Base-by-base conservation (phyloP, 2,797 vertebrate species). In the Erpetoichthys calabaricus region DNA sequence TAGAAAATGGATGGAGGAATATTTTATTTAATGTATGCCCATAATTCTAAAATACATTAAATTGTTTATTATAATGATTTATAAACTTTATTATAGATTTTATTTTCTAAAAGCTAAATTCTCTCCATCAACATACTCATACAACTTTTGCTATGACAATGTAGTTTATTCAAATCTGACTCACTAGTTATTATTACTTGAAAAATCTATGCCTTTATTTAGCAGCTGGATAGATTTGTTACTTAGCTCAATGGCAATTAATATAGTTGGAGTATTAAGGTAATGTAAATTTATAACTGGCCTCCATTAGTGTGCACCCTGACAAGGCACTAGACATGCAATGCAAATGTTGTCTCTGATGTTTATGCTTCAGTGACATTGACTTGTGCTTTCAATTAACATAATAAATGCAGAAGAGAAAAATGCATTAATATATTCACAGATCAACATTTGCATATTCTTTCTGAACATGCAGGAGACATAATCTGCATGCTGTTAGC, bases 281-380 rank as follows among this genome's bases (percentile, higher is more conserved):
- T 54, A 54, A 54, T 5, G 53, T 42, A 54, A 54, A 41, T 54
- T 54, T 42, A 54, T 54, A 54, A 54, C 53, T 54, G 53, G 53
- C n/a, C 53, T 54, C 53, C 53, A 54, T 54, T 54, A 54, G 6
- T 3, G 53, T 54, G 53, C 53, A 54, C 41, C 51, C 53, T 7
- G 53, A 54, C 53, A 54, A 54, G 53, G 41, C 42, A 54, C 54
- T 54, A 54, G 42, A 42, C 42, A 54, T 54, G 53, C 53, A 54
- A 54, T 41, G 53, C 53, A 54, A 54, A 54, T 3, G 3, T 54
- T 54, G 53, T 54, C 53, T 43, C 10, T 54, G 10, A 54, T 54
- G 53, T 54, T 54, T 54, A 54, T 54, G 41, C 53, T 54, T 54
- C 41, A 54, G 53, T 54, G 53, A 54, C 53, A 54, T 54, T 54